phyloP scores from a whole-genome alignment of 1,140 invertebrate species.

The Berghia stephanieae region DNA sequence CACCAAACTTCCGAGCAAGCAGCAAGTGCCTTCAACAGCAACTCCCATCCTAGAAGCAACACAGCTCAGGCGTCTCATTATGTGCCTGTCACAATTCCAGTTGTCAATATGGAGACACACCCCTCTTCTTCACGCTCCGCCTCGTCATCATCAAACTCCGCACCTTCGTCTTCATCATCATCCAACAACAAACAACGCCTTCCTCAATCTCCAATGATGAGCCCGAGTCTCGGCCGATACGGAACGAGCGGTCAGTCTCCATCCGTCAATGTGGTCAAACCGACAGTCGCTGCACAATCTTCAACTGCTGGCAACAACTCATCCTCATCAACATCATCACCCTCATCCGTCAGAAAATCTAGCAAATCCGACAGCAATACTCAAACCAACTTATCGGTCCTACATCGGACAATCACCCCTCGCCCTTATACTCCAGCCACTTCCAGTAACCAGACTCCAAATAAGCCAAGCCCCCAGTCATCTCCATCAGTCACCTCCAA shows the following conservation, averaged over 20 bases:
- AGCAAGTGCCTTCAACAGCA: slow-evolving; percentile 29
- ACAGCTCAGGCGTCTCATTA: slow-evolving; percentile 33
- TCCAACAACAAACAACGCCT: slow-evolving; percentile 26
- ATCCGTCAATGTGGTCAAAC: slow-evolving; percentile 60
- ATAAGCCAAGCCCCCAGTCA: too few species aligned
- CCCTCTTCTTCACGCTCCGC: background rate
- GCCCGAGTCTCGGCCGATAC: slow-evolving; percentile 36
- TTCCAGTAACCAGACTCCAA: too few species aligned
- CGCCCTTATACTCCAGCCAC: too few species aligned
- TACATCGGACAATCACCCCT: slow-evolving; percentile 45
- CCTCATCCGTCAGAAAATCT: slow-evolving; percentile 33
- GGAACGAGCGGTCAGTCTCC: slow-evolving; percentile 33
- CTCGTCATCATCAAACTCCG: background rate
- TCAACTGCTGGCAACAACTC: too few species aligned
- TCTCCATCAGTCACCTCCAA: too few species aligned
- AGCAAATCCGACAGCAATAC: slow-evolving; percentile 59
- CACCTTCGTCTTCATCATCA: background rate
- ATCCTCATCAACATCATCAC: slow-evolving; percentile 44
- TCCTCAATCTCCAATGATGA: slow-evolving; percentile 37
- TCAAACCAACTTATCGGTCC: slow-evolving; percentile 55
- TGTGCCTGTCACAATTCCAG: slow-evolving; percentile 40
- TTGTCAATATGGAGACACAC: slow-evolving; percentile 32
- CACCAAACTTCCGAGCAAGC: background rate
- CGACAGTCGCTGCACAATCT: too few species aligned
- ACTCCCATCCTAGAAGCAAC: slow-evolving; percentile 13